Conservation (phyloP, 2,113 vertebrate species). For the Anolis carolinensis region DNA sequence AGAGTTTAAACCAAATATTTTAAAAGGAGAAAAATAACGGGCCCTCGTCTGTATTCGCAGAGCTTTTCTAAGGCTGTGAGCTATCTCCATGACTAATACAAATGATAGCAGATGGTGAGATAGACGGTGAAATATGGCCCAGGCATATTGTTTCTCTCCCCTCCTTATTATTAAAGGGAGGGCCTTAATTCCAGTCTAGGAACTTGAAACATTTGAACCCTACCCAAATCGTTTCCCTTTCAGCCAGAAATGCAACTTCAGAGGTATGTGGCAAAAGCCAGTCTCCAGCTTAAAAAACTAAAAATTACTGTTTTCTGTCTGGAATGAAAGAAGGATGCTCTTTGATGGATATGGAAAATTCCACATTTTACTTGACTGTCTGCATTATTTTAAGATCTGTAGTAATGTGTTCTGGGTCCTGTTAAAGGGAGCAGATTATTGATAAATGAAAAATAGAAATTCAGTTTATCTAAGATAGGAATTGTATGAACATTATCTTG, state of each 20-base stretch:
- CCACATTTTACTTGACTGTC: slow-evolving; percentile 30
- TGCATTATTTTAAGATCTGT: neutral
- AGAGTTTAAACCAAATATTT: slow-evolving; percentile 70
- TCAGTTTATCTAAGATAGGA: slow-evolving; percentile 3
- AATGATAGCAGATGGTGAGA: slow-evolving; percentile 49
- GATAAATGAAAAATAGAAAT: neutral
- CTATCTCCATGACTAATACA: slow-evolving; percentile 39
- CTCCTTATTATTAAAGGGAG: slow-evolving; percentile 51
- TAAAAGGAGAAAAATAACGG: slow-evolving; percentile 36
- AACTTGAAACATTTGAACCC: slow-evolving; percentile 51
- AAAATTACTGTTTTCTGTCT: slow-evolving; percentile 33
- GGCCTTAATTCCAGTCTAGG: slow-evolving; percentile 51
- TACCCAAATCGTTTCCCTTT: slow-evolving; percentile 53
- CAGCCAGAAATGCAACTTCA: slow-evolving; percentile 47
- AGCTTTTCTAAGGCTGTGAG: slow-evolving; percentile 51
- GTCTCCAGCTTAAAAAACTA: slow-evolving; percentile 19
- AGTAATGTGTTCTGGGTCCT: neutral
- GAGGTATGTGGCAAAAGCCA: neutral
- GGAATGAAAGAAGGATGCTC: slow-evolving; percentile 20
- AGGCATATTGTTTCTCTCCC: slow-evolving; percentile 26
- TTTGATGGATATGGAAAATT: slow-evolving; percentile 60
- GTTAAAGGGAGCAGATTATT: neutral
- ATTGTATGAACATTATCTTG: neutral
- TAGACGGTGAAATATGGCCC: slow-evolving; percentile 61
- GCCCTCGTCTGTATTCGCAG: slow-evolving; percentile 30